A percentile compares a stretch with the other conserved stretches of the same genome.
Conservation (phyloP, 2,888 invertebrate genomes). For the Lissonota sp. region DNA sequence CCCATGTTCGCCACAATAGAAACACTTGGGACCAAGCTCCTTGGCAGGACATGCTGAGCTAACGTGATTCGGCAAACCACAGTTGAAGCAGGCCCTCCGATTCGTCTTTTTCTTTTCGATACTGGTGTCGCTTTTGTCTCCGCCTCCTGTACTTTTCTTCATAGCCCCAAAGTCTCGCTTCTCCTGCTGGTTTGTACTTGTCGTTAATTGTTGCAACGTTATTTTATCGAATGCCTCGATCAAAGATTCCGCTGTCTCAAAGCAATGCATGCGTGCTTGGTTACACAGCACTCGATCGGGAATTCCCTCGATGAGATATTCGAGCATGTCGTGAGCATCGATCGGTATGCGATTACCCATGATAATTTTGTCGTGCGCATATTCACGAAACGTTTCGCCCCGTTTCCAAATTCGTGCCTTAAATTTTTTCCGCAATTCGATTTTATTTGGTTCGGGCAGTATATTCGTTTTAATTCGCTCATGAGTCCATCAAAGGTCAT, state of each 20-base stretch:
- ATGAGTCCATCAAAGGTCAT: constrained; percentile 55
- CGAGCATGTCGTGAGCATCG: constrained; percentile 35
- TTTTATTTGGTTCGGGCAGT: constrained; percentile 34
- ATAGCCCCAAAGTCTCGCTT: not conserved
- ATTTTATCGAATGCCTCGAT: constrained; percentile 22
- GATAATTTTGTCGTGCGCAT: constrained; percentile 52
- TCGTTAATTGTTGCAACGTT: not conserved
- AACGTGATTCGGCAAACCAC: no score
- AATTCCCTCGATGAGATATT: constrained; percentile 57
- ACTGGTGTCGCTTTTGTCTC: not conserved
- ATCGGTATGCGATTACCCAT: constrained; percentile 57
- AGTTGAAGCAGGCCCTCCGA: no score
- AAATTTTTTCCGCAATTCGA: constrained; percentile 56
- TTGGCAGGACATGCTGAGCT: no score
- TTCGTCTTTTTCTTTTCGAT: not conserved
- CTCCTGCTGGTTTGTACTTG: not conserved
- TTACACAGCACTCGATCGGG: constrained; percentile 38
- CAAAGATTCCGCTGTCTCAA: constrained; percentile 39
- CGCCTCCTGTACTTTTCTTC: no score
- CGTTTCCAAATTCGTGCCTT: constrained; percentile 8
- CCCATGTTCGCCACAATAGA: constrained; percentile 49
- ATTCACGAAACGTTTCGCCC: constrained; percentile 50
- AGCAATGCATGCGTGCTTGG: constrained; percentile 43
- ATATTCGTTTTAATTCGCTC: constrained; percentile 49
- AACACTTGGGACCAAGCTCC: constrained; percentile 15